Evolutionary conservation across 1,140 invertebrate species (phyloP).

Genomic region (Zaprionus tsacasi): DNA sequence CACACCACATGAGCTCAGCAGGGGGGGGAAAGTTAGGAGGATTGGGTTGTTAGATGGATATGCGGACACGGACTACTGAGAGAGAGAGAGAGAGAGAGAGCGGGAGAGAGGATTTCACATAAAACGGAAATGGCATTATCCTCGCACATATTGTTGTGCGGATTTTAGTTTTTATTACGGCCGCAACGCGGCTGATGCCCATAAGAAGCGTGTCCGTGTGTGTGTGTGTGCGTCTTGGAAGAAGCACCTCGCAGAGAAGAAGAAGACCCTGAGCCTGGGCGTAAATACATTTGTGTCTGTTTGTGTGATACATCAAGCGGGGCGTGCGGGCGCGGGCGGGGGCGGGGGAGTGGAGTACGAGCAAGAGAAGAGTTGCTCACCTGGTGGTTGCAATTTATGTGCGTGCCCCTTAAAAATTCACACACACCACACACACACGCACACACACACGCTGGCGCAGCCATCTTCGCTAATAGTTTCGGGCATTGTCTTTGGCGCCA

Average conservation of each 20-base stretch:
- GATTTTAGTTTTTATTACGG: slow-evolving; percentile 83
- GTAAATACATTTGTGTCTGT: slow-evolving; percentile 81
- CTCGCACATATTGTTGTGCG: slow-evolving; percentile 82
- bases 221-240: background rate
- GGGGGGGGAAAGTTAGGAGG: background rate
- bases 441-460: background rate
- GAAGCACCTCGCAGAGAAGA: background rate
- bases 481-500: slow-evolving; percentile 54
- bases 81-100: too few species aligned
- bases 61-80: slow-evolving; percentile 57
- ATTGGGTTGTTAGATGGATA: slow-evolving; percentile 43
- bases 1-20: background rate
- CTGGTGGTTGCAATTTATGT: slow-evolving; percentile 77
- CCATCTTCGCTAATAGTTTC: slow-evolving; percentile 72
- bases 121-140: slow-evolving; percentile 83
- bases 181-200: slow-evolving; percentile 65
- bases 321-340: background rate
- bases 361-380: slow-evolving; percentile 39
- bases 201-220: slow-evolving; percentile 50
- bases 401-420: slow-evolving; percentile 67
- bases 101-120: slow-evolving; percentile 78
- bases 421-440: slow-evolving; percentile 32
- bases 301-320: slow-evolving; percentile 74
- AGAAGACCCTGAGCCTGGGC: slow-evolving; percentile 13
- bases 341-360: background rate